Conservation (phyloP, 2,888 invertebrate species). For the Bibio marci region DNA sequence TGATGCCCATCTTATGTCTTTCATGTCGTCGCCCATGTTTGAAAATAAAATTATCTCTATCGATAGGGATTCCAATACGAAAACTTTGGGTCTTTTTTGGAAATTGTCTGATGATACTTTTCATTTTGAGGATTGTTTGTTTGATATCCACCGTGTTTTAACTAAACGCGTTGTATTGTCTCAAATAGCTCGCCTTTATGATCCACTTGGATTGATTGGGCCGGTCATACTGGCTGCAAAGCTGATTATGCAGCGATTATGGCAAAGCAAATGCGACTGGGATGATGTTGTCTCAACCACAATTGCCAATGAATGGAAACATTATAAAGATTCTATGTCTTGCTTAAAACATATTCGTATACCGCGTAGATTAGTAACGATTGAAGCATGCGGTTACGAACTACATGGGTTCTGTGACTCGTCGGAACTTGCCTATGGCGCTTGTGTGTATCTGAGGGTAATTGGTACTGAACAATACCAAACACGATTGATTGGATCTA, state of each 20-base stretch:
- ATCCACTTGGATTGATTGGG: conserved; percentile 8
- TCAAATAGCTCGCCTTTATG: conserved; percentile 6
- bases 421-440: conserved; percentile 4
- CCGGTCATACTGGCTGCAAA: conserved; percentile 7
- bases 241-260: conserved; percentile 8
- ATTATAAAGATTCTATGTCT: conserved; percentile 2
- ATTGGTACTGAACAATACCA: neutral
- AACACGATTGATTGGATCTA: conserved; percentile 4
- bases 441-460: conserved; percentile 4
- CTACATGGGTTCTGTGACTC: conserved; percentile 8
- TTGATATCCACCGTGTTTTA: too few species aligned
- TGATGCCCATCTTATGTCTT: conserved; percentile 1
- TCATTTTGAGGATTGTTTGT: neutral
- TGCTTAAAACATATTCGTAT: conserved; percentile 3
- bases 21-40: neutral
- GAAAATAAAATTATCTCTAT: neutral
- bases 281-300: conserved; percentile 6
- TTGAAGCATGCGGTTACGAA: neutral
- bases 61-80: neutral
- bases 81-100: neutral
- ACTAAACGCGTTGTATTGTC: conserved; percentile 6
- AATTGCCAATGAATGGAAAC: conserved; percentile 1
- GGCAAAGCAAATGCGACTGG: conserved; percentile 6
- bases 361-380: conserved; percentile 2
- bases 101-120: neutral